Percentiles rank a stretch among this genome's conserved stretches.
These are phyloP conservation scores for Sebastes iracundus DNA, from an alignment of 2,797 vertebrate genomes.

Conservation along the genomic window DNA sequence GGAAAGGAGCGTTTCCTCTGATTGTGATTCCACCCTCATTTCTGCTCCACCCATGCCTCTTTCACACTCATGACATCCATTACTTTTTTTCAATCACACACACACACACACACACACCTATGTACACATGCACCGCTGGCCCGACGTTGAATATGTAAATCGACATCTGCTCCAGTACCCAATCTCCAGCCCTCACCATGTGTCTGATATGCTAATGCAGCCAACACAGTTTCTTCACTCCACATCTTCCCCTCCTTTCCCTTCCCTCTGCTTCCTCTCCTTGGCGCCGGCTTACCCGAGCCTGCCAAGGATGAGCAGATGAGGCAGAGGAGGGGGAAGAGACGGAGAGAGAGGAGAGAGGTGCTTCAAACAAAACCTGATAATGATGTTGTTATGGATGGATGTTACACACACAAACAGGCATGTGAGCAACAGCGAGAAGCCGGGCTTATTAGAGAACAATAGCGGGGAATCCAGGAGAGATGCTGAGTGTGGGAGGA, in stretches of 20 bases:
- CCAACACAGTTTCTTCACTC: constrained; percentile 72
- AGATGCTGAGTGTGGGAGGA: constrained; percentile 67
- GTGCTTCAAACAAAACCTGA: constrained; percentile 77
- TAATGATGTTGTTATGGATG: constrained; percentile 85
- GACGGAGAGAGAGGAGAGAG: constrained; percentile 32
- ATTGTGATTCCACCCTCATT: constrained; percentile 48
- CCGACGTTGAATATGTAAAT: constrained; percentile 85
- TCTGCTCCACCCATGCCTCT: constrained; percentile 48
- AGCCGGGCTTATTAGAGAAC: constrained; percentile 79
- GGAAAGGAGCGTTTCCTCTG: constrained; percentile 1
- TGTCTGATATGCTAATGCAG: constrained; percentile 84
- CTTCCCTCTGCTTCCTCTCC: constrained; percentile 63
- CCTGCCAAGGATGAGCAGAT: constrained; percentile 76
- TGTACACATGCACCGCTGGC: constrained; percentile 70
- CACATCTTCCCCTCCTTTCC: constrained; percentile 60
- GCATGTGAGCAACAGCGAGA: constrained; percentile 65
- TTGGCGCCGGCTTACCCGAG: constrained; percentile 39
- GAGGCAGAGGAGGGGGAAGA: constrained; percentile 57
- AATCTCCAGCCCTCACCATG: constrained; percentile 81
- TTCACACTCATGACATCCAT: constrained; percentile 61
- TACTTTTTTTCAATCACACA: constrained; percentile 11
- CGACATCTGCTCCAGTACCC: constrained; percentile 84
- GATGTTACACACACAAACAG: constrained; percentile 77
- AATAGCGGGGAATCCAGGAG: constrained; percentile 67
- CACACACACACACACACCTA: constrained; percentile 49